These are phyloP conservation scores for Rhinolophus sinicus DNA, from an alignment of 2,113 vertebrate genomes.

Conservation along the genomic window DNA sequence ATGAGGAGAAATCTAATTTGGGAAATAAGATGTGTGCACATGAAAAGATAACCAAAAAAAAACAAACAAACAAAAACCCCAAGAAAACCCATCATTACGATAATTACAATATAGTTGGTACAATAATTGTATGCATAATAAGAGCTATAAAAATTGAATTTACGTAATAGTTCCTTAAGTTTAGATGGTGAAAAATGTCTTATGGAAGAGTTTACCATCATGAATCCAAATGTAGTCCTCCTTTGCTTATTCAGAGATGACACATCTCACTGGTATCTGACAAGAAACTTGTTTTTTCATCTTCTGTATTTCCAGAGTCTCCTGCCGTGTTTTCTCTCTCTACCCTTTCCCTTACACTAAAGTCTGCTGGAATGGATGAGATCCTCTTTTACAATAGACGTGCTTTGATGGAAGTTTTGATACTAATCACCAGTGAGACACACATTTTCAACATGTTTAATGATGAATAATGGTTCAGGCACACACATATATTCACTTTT, in stretches of 20 bases:
- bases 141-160: not conserved
- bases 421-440: not conserved
- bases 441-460: not conserved
- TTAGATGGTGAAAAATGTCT: not conserved
- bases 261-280: not conserved
- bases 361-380: not conserved
- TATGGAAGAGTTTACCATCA: not conserved
- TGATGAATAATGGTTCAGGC: not conserved
- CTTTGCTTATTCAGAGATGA: not conserved
- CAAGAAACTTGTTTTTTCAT: not conserved
- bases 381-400: not conserved
- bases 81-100: not conserved
- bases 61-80: not conserved
- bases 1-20: constrained; percentile 34
- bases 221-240: not conserved
- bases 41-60: not conserved
- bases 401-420: not conserved
- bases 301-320: not conserved
- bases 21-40: not conserved
- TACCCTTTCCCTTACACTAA: not conserved
- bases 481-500: not conserved
- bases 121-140: not conserved
- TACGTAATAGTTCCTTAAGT: constrained; percentile 12
- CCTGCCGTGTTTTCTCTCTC: not conserved
- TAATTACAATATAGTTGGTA: not conserved